A percentile compares a stretch with the other conserved stretches of the same genome.
Conservation (phyloP, 1,140 invertebrate genomes). For the Temnothorax nylanderi region DNA sequence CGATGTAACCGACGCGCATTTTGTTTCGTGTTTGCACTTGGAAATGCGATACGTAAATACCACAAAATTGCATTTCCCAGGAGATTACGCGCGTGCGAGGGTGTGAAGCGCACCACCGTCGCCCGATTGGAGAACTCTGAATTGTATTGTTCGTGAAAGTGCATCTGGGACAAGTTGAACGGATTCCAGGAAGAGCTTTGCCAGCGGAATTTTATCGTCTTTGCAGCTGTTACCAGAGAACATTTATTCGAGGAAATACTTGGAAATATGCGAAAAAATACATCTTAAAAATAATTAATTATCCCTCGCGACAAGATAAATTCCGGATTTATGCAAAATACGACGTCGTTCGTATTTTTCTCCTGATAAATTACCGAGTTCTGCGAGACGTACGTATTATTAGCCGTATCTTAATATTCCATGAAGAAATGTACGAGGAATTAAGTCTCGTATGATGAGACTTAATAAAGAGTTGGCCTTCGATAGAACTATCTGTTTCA, state of each 20-base stretch:
- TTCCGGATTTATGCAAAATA: not conserved
- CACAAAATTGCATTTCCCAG: conserved; percentile 29
- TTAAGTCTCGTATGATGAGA: not conserved
- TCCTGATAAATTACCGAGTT: not conserved
- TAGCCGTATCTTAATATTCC: not conserved
- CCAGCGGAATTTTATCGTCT: not conserved
- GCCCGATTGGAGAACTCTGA: not conserved
- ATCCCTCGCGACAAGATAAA: not conserved
- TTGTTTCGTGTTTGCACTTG: not conserved
- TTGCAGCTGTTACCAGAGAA: not conserved
- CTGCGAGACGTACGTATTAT: not conserved
- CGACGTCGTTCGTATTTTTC: not conserved
- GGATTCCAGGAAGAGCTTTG: not conserved
- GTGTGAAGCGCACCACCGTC: not conserved
- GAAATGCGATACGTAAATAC: conserved; percentile 16
- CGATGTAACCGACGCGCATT: too few relatives aligned
- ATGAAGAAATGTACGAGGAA: not conserved
- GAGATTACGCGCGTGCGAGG: not conserved
- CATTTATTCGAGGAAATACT: conserved; percentile 1
- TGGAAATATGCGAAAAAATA: not conserved
- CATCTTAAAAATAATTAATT: conserved; percentile 10
- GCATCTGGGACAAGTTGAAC: conserved; percentile 11
- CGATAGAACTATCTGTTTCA: not conserved
- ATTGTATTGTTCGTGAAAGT: conserved; percentile 30
- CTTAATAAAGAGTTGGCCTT: not conserved